Percentiles rank a stretch among this genome's conserved stretches.
These are phyloP conservation scores for Ectobius pallidus DNA, from an alignment of 2,888 invertebrate species.

Conservation along the genomic window DNA sequence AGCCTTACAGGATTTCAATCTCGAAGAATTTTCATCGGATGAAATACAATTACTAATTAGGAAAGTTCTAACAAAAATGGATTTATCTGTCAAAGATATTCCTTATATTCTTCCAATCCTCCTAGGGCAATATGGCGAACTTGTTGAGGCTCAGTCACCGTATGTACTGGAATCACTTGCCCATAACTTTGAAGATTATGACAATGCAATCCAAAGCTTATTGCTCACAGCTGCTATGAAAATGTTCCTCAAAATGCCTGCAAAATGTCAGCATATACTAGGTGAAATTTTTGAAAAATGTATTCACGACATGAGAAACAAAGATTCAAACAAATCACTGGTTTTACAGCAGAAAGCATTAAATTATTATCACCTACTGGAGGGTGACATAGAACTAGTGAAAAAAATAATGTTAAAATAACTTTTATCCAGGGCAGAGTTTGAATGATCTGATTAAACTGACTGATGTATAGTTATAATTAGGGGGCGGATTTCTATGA, in stretches of 20 bases:
- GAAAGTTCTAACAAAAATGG: constrained; percentile 27
- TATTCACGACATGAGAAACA: constrained; percentile 17
- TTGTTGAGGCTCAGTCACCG: constrained; percentile 23
- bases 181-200: constrained; percentile 34
- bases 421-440: neutral
- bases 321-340: constrained; percentile 7
- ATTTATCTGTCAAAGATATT: constrained; percentile 18
- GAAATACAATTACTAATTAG: constrained; percentile 20
- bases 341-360: constrained; percentile 18
- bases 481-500: too few species aligned
- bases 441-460: neutral
- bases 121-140: constrained; percentile 33
- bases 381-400: constrained; percentile 33
- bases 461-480: too few species aligned
- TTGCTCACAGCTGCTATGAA: constrained; percentile 38
- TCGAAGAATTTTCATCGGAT: neutral
- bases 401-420: constrained; percentile 3
- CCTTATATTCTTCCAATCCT: constrained; percentile 29
- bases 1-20: constrained; percentile 29
- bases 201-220: constrained; percentile 34
- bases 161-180: constrained; percentile 35
- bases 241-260: constrained; percentile 41
- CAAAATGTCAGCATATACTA: constrained; percentile 41
- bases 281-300: constrained; percentile 41
- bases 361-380: constrained; percentile 33